Conservation (phyloP, 2,888 invertebrate genomes). For the Pogonocherus hispidulus region DNA sequence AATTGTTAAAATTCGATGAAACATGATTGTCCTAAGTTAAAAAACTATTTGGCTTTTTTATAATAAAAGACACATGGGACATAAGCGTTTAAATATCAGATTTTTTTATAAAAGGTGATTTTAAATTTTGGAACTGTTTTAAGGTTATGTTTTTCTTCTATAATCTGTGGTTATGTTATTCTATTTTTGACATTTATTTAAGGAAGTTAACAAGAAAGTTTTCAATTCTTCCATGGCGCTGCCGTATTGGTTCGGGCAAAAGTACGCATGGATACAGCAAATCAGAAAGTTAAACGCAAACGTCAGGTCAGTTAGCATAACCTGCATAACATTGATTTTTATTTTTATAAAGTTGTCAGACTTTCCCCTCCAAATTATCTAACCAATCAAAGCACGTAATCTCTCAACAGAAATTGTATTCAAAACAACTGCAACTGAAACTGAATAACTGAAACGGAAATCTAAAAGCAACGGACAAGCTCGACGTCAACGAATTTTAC, state of each 20-base stretch:
- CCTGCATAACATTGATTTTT: no score
- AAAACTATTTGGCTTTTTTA: background rate
- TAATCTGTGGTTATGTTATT: no score
- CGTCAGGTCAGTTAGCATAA: no score
- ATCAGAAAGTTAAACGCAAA: no score
- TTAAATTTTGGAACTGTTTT: background rate
- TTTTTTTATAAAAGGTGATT: background rate
- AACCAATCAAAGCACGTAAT: conserved; percentile 56
- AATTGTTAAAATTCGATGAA: conserved; percentile 68
- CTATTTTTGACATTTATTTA: no score
- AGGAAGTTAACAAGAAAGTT: no score
- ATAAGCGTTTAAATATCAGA: background rate
- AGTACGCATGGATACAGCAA: no score
- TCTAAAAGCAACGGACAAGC: conserved; percentile 55
- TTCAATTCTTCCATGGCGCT: no score
- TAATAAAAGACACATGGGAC: no score
- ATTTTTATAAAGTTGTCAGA: no score
- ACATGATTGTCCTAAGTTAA: conserved; percentile 62
- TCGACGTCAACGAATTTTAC: conserved; percentile 60
- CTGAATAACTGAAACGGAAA: background rate
- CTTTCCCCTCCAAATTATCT: conserved; percentile 22
- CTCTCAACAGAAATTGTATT: conserved; percentile 50
- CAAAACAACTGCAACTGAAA: conserved; percentile 61
- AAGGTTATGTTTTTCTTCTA: conserved; percentile 22
- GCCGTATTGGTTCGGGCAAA: no score